phyloP scores from a whole-genome alignment of 1,140 invertebrate species.

The Parasteatoda tepidariorum region DNA sequence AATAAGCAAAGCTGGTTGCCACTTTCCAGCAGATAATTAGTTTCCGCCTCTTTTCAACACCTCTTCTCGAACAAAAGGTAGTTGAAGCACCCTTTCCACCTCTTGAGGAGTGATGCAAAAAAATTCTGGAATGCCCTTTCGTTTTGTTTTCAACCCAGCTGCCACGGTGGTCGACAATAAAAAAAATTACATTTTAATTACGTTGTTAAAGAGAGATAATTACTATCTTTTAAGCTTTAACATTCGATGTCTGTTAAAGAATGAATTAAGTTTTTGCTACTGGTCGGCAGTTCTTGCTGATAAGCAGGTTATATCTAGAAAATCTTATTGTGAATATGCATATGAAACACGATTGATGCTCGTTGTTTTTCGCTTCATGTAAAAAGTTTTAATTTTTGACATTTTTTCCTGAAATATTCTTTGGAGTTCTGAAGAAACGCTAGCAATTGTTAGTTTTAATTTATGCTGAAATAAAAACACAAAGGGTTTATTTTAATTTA shows the following conservation, averaged over 20 bases:
- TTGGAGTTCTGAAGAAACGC: too few relatives aligned
- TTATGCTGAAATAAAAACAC: too few relatives aligned
- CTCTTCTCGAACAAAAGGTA: not conserved
- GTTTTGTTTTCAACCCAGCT: slow-evolving; percentile 20
- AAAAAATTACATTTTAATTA: slow-evolving; percentile 48
- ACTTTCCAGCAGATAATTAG: slow-evolving; percentile 10
- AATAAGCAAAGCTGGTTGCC: not conserved
- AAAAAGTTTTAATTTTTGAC: not conserved
- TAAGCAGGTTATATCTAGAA: not conserved
- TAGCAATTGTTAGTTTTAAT: too few relatives aligned
- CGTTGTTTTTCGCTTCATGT: not conserved
- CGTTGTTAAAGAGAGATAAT: slow-evolving; percentile 43
- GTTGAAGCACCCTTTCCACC: not conserved
- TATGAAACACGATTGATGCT: slow-evolving; percentile 1
- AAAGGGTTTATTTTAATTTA: too few relatives aligned
- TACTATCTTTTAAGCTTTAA: slow-evolving; percentile 22
- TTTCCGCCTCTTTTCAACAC: not conserved
- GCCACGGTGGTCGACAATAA: too few relatives aligned
- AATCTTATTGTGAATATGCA: not conserved
- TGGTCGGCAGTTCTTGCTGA: not conserved
- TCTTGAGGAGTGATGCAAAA: not conserved
- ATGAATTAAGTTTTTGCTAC: slow-evolving; percentile 12
- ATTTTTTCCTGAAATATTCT: not conserved
- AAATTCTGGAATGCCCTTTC: not conserved
- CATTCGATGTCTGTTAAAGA: not conserved